These are phyloP conservation scores for Drosophila gunungcola DNA, from an alignment of 1,140 invertebrate genomes.

Conservation along the genomic window DNA sequence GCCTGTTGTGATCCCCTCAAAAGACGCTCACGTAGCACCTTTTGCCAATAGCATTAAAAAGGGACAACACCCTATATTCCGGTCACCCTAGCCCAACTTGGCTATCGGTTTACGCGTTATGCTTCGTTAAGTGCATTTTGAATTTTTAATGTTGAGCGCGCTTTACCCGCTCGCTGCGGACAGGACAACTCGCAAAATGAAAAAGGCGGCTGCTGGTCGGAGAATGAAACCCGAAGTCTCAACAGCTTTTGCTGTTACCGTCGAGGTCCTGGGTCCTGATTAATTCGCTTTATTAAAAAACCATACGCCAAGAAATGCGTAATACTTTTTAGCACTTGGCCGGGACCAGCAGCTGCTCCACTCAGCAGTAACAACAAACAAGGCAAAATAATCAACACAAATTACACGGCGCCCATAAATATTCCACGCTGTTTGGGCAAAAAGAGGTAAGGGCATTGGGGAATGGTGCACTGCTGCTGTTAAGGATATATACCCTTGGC, in stretches of 20 bases:
- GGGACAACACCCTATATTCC: slow-evolving; percentile 32
- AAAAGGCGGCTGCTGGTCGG: slow-evolving; percentile 10
- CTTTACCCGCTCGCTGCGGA: slow-evolving; percentile 16
- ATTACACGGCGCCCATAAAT: slow-evolving; percentile 66
- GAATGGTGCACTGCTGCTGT: slow-evolving; percentile 9
- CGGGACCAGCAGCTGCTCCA: slow-evolving; percentile 36
- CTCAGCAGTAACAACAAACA: slow-evolving; percentile 44
- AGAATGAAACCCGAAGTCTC: slow-evolving; percentile 14
- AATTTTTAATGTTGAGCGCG: slow-evolving; percentile 75
- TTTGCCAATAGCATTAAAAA: slow-evolving; percentile 18
- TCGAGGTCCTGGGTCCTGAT: slow-evolving; percentile 58
- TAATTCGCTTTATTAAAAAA: slow-evolving; percentile 82
- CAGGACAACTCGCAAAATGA: slow-evolving; percentile 18
- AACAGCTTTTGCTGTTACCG: slow-evolving; percentile 4
- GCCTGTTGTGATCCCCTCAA: slow-evolving; percentile 4
- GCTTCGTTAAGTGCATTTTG: slow-evolving; percentile 82
- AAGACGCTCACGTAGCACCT: slow-evolving; percentile 16
- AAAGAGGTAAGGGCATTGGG: slow-evolving; percentile 15
- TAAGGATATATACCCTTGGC: slow-evolving; percentile 29
- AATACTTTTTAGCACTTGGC: slow-evolving; percentile 63
- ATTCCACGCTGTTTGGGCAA: slow-evolving; percentile 31
- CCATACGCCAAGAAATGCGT: slow-evolving; percentile 66
- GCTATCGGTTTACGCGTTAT: slow-evolving; percentile 81
- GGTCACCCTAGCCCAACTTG: slow-evolving; percentile 33
- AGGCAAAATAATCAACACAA: slow-evolving; percentile 76